phyloP scores from a whole-genome alignment of 2,888 invertebrate species.

The Brenthis daphne region DNA sequence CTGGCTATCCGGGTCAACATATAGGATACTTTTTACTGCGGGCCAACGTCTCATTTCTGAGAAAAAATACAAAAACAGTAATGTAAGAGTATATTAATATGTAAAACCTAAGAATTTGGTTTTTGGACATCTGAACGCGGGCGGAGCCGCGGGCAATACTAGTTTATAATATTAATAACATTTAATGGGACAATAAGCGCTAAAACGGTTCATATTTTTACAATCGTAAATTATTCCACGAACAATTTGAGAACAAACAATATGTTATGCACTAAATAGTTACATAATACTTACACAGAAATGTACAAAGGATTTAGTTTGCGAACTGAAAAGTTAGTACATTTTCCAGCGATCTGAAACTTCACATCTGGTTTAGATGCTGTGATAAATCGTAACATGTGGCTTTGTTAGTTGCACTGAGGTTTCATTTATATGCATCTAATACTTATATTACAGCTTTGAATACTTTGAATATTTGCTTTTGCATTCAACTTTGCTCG shows the following conservation, averaged over 20 bases:
- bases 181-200: too few relatives aligned
- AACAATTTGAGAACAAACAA: too few relatives aligned
- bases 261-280: background rate
- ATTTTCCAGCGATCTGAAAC: slow-evolving; percentile 6
- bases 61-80: too few relatives aligned
- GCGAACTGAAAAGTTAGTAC: slow-evolving; percentile 18
- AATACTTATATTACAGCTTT: background rate
- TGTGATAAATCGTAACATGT: slow-evolving; percentile 18
- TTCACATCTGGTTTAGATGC: slow-evolving; percentile 23
- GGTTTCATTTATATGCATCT: slow-evolving; percentile 8
- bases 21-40: too few relatives aligned
- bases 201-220: too few relatives aligned
- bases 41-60: too few relatives aligned
- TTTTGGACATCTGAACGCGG: too few relatives aligned
- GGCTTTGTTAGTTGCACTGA: slow-evolving; percentile 3
- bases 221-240: background rate
- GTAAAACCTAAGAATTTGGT: too few relatives aligned
- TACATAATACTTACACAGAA: background rate
- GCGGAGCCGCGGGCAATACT: too few relatives aligned
- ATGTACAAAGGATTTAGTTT: slow-evolving; percentile 1
- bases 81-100: too few relatives aligned
- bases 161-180: too few relatives aligned
- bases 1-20: too few relatives aligned
- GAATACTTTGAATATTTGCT: background rate
- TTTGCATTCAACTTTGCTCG: background rate